phyloP scores from a whole-genome alignment of 2,113 vertebrate genomes.

The Ailurus styani region DNA sequence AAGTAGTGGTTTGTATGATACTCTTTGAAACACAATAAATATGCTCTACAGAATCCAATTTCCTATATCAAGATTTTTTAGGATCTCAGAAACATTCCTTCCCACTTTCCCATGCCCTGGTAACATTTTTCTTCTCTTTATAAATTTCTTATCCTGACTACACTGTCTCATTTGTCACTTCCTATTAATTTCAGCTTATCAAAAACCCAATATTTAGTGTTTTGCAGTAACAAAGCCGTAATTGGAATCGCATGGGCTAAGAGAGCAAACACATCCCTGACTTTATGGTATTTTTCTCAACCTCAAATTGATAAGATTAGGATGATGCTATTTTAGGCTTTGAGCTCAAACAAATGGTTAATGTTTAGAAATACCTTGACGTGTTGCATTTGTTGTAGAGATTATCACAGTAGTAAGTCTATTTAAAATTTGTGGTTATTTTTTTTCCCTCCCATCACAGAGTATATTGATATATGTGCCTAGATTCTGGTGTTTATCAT shows the following conservation, averaged over 20 bases:
- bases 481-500: conserved; percentile 49
- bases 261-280: neutral
- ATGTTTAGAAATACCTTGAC: conserved; percentile 57
- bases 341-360: conserved; percentile 49
- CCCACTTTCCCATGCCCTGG: neutral
- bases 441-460: neutral
- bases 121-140: neutral
- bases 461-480: conserved; percentile 33
- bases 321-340: conserved; percentile 52
- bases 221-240: neutral
- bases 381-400: conserved; percentile 22
- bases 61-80: neutral
- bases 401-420: conserved; percentile 39
- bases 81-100: neutral
- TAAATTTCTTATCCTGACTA: neutral
- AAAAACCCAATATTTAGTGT: neutral
- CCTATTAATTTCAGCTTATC: conserved; percentile 47
- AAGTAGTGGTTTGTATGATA: neutral
- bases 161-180: neutral
- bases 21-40: neutral
- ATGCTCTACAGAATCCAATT: neutral
- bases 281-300: neutral
- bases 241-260: neutral
- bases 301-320: conserved; percentile 67
- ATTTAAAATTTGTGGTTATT: conserved; percentile 60